phyloP scores from a whole-genome alignment of 2,888 invertebrate genomes.

The Brenthis hecate region DNA sequence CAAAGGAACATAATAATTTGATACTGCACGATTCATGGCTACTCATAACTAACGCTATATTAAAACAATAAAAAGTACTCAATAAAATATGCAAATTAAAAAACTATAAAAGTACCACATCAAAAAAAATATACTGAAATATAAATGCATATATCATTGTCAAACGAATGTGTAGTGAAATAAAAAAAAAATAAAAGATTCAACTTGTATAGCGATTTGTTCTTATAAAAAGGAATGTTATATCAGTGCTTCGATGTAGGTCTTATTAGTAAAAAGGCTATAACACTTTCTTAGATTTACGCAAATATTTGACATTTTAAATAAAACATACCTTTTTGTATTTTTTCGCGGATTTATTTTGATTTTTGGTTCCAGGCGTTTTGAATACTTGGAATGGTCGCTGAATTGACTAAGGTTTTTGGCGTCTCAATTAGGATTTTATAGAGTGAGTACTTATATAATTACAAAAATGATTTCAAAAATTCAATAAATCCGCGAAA shows the following conservation, averaged over 20 bases:
- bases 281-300: no score
- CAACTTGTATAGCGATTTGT: neutral
- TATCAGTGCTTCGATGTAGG: neutral
- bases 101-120: conserved; percentile 56
- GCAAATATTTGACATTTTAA: no score
- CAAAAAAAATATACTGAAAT: conserved; percentile 55
- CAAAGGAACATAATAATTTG: conserved; percentile 54
- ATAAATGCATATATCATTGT: conserved; percentile 57
- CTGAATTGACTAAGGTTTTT: no score
- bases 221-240: conserved; percentile 2
- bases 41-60: conserved; percentile 39
- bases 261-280: neutral
- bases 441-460: no score
- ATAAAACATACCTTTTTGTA: no score
- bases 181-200: conserved; percentile 17
- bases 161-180: conserved; percentile 10
- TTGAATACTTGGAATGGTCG: no score
- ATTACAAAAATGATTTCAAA: no score
- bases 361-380: no score
- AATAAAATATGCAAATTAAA: conserved; percentile 50
- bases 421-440: no score
- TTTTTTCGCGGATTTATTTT: no score
- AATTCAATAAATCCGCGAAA: neutral
- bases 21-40: conserved; percentile 46
- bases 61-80: conserved; percentile 49